Conservation (phyloP, 2,113 vertebrate species). For the Delphinus delphis region DNA sequence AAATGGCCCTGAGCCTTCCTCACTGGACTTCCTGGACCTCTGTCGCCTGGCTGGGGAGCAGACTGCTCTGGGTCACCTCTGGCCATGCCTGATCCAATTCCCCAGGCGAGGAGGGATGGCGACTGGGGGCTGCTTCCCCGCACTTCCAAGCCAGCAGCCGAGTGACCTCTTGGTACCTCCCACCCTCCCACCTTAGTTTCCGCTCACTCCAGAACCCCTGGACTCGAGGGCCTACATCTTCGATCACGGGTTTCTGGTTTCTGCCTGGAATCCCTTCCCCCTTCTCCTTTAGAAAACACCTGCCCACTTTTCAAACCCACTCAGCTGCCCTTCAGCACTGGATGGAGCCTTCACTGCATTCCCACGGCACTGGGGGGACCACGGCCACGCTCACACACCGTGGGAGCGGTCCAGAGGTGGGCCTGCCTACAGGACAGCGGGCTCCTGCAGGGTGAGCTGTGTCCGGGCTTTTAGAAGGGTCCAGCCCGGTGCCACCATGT, state of each 20-base stretch:
- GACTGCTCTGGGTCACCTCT: background rate
- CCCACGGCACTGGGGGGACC: background rate
- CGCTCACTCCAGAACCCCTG: background rate
- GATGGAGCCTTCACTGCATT: background rate
- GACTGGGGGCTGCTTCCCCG: background rate
- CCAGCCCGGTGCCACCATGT: no score
- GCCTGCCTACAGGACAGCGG: background rate
- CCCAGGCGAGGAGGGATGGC: background rate
- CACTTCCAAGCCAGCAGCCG: background rate
- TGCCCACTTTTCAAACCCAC: background rate
- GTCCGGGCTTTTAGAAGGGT: background rate
- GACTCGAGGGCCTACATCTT: background rate
- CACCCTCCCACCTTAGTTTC: background rate
- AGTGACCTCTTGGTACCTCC: background rate
- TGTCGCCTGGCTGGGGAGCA: background rate
- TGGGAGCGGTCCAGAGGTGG: no score
- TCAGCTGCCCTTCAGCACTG: background rate
- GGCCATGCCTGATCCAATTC: background rate
- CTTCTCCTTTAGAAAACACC: background rate
- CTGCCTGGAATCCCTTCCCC: background rate
- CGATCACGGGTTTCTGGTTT: background rate
- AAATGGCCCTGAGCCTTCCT: background rate
- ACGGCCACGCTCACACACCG: rapidly evolving
- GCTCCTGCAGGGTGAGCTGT: background rate
- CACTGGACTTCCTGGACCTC: background rate